phyloP scores from a whole-genome alignment of 2,113 vertebrate species.

The Phalacrocorax pelagicus region DNA sequence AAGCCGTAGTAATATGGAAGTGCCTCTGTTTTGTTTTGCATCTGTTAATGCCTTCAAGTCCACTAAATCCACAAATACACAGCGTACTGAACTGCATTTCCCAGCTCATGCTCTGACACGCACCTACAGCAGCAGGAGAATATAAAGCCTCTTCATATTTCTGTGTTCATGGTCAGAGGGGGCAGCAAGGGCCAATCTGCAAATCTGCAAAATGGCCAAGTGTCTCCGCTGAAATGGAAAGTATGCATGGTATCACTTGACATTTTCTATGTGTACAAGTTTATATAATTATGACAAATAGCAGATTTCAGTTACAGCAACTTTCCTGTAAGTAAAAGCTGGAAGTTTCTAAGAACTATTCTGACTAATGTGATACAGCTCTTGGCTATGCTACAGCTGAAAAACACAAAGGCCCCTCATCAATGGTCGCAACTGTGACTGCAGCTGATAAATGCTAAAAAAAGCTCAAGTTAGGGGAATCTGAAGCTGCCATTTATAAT shows the following conservation, averaged over 20 bases:
- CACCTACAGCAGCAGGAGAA: not conserved
- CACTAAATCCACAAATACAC: not conserved
- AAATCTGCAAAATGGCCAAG: not conserved
- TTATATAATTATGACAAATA: not conserved
- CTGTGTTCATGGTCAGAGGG: not conserved
- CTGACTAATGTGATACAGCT: not conserved
- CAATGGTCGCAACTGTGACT: not conserved
- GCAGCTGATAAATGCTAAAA: not conserved
- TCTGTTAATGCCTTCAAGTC: not conserved
- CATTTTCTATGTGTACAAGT: not conserved
- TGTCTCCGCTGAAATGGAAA: not conserved
- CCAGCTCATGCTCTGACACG: not conserved
- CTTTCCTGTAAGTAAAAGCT: slow-evolving; percentile 1
- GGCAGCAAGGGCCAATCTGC: not conserved
- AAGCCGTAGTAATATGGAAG: fast-evolving
- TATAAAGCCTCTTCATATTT: not conserved
- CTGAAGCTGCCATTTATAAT: fast-evolving
- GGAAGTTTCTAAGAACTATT: not conserved
- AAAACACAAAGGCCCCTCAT: not conserved
- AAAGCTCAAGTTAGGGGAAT: not conserved
- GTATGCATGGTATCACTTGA: not conserved
- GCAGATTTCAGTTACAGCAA: not conserved
- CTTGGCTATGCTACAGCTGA: not conserved
- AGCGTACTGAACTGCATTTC: not conserved
- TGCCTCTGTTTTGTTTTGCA: not conserved